These are phyloP conservation scores for Arizona elegans DNA, from an alignment of 2,113 vertebrate species.

Conservation along the genomic window DNA sequence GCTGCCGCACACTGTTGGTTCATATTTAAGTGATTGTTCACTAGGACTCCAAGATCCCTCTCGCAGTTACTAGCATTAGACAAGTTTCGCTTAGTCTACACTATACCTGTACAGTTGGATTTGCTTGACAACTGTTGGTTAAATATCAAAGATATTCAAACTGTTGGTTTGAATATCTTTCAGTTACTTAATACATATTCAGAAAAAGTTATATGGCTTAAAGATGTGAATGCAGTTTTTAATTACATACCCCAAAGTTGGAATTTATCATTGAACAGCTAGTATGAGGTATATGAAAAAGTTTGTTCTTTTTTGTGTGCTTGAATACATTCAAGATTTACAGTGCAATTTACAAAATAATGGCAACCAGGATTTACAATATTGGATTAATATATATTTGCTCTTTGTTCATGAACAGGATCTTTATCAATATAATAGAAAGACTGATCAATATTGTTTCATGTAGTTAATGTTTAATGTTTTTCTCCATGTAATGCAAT, in stretches of 20 bases:
- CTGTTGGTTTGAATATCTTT: not conserved
- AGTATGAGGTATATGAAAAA: not conserved
- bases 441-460: not conserved
- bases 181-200: not conserved
- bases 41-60: not conserved
- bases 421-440: not conserved
- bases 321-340: not conserved
- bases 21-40: not conserved
- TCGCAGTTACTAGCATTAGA: not conserved
- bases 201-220: not conserved
- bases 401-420: not conserved
- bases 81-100: not conserved
- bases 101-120: not conserved
- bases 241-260: not conserved
- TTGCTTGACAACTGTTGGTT: not conserved
- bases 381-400: not conserved
- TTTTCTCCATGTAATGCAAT: not conserved
- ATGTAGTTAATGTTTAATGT: not conserved
- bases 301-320: not conserved
- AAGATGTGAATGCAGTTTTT: not conserved
- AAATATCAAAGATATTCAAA: too few relatives aligned
- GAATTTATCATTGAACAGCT: not conserved
- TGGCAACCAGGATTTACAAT: not conserved
- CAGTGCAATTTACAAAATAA: not conserved
- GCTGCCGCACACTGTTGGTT: too few relatives aligned